Evolutionary conservation across 1,140 invertebrate genomes (phyloP).

Genomic region (Littorina saxatilis): DNA sequence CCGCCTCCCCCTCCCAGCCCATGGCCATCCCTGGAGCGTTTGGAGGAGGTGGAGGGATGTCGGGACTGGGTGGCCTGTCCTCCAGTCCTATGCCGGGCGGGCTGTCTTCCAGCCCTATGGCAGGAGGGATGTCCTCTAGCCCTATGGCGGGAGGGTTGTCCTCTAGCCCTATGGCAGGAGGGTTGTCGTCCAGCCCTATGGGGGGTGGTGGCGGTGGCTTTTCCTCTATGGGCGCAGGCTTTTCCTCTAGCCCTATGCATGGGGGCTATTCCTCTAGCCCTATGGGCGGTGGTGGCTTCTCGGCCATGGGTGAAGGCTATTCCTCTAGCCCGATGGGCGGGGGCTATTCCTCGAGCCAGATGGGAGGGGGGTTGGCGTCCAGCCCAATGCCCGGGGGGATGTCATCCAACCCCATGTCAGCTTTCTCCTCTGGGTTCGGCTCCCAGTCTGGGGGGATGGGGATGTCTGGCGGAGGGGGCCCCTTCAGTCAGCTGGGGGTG

Average conservation of each 20-base stretch:
- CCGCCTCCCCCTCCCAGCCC: conserved; percentile 15
- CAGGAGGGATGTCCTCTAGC: neutral
- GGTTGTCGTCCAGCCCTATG: conserved; percentile 34
- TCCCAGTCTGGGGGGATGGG: conserved; percentile 20
- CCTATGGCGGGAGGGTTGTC: conserved; percentile 7
- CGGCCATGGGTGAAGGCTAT: conserved; percentile 16
- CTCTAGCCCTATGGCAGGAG: conserved; percentile 8
- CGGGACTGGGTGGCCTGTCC: neutral
- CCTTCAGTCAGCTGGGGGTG: neutral
- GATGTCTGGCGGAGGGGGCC: conserved; percentile 5
- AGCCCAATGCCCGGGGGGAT: neutral
- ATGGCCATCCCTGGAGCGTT: conserved; percentile 31
- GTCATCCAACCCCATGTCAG: neutral
- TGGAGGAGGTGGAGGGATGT: neutral
- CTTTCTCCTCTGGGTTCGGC: too few relatives aligned
- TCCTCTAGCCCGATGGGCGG: conserved; percentile 6
- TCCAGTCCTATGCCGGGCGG: neutral
- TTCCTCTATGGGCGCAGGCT: neutral
- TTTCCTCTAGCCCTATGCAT: conserved; percentile 30
- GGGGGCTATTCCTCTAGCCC: conserved; percentile 22
- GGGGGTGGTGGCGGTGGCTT: conserved; percentile 12
- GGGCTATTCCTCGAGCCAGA: conserved; percentile 22
- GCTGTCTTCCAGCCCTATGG: conserved; percentile 18
- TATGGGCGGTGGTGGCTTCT: too few relatives aligned
- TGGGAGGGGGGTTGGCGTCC: conserved; percentile 26